Evolutionary conservation across 1,140 invertebrate species (phyloP).

Genomic region (Solenopsis invicta): DNA sequence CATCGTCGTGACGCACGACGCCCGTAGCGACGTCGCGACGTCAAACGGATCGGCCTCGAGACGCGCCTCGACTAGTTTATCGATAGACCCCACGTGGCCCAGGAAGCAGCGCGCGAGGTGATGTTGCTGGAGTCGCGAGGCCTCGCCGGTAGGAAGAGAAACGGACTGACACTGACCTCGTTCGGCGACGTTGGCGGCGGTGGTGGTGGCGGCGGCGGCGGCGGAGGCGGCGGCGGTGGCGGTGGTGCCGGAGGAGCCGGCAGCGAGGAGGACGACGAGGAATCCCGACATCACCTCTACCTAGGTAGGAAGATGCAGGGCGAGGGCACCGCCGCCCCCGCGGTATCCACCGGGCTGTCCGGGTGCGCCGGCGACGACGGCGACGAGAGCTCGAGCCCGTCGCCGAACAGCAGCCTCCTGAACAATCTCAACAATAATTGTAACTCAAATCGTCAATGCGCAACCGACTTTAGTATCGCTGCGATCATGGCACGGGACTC

Average conservation of each 20-base stretch:
- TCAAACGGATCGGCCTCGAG: slow-evolving; percentile 1
- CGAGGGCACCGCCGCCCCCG: slow-evolving; percentile 84
- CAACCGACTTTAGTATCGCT: slow-evolving; percentile 92
- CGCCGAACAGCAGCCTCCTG: slow-evolving; percentile 83
- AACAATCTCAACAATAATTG: slow-evolving; percentile 85
- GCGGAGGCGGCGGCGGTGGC: slow-evolving; percentile 82
- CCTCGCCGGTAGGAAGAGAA: slow-evolving; percentile 86
- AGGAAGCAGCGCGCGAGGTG: slow-evolving; percentile 79
- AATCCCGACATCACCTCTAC: slow-evolving; percentile 86
- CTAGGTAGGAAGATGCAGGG: slow-evolving; percentile 87
- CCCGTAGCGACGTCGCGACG: slow-evolving; percentile 40
- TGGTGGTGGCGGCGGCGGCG: slow-evolving; percentile 76
- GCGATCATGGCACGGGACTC: slow-evolving; percentile 93
- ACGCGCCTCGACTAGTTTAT: slow-evolving; percentile 26
- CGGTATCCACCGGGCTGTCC: slow-evolving; percentile 75
- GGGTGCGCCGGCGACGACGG: slow-evolving; percentile 80
- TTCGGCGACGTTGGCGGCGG: slow-evolving; percentile 83
- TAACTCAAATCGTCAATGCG: slow-evolving; percentile 88
- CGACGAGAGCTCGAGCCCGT: slow-evolving; percentile 84
- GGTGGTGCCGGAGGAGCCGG: slow-evolving; percentile 78
- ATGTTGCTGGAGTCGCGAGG: slow-evolving; percentile 87
- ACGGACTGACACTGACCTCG: slow-evolving; percentile 86
- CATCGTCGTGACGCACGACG: slow-evolving; percentile 13
- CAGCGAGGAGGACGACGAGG: slow-evolving; percentile 86
- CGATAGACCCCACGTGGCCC: slow-evolving; percentile 52